Evolutionary conservation across 1,140 invertebrate species (phyloP).

Genomic region (Drosophila jambulina): DNA sequence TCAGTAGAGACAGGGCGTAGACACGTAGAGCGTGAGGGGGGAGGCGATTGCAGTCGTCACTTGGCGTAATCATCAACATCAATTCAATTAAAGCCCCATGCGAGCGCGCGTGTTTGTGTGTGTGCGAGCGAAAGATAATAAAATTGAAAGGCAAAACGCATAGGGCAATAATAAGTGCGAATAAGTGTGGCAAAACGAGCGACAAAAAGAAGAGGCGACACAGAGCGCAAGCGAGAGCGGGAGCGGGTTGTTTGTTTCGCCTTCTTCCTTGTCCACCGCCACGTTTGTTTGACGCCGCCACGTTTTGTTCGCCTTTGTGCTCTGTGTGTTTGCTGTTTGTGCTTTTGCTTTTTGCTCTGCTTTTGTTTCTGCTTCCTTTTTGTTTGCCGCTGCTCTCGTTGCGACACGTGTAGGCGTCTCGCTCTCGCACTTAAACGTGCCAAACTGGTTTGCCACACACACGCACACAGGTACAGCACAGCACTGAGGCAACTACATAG

Average conservation of each 20-base stretch:
- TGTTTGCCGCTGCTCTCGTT: conserved; percentile 58
- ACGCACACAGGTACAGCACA: conserved; percentile 50
- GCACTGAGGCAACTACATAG: conserved; percentile 44
- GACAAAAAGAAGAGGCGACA: conserved; percentile 14
- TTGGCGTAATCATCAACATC: conserved; percentile 63
- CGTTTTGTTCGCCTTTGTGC: conserved; percentile 51
- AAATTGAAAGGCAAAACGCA: conserved; percentile 45
- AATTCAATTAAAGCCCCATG: conserved; percentile 62
- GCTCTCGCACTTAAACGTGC: conserved; percentile 73
- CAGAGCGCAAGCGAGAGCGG: not conserved
- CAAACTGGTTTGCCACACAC: conserved; percentile 69
- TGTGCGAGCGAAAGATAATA: conserved; percentile 45
- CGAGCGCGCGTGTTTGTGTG: not conserved
- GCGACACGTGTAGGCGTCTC: conserved; percentile 52
- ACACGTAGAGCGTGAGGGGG: not conserved
- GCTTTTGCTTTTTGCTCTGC: conserved; percentile 37
- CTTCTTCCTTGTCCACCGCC: conserved; percentile 7
- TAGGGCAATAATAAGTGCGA: conserved; percentile 48
- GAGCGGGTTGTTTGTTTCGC: conserved; percentile 23
- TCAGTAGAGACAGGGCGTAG: not conserved
- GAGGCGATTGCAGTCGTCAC: conserved; percentile 52
- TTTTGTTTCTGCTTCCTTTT: conserved; percentile 65
- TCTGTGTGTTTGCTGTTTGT: conserved; percentile 40
- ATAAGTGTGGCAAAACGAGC: conserved; percentile 49
- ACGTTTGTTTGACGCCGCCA: conserved; percentile 58